phyloP scores from a whole-genome alignment of 2,888 invertebrate genomes.

The Trachelus stipa region DNA sequence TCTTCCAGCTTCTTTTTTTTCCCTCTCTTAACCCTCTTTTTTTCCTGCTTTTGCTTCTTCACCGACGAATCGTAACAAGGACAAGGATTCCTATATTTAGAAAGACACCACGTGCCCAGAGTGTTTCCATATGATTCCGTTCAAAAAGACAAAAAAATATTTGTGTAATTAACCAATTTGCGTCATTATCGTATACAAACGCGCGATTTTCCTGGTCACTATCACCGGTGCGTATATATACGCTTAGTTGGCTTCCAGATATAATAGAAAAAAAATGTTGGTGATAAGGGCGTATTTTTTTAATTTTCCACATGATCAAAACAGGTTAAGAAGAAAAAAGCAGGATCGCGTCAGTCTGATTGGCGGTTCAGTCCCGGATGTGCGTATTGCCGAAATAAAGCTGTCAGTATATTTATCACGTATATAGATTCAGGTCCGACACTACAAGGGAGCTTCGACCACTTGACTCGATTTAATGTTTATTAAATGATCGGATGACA shows the following conservation, averaged over 20 bases:
- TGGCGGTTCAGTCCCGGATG: background rate
- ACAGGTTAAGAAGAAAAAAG: background rate
- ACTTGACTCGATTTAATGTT: constrained; percentile 42
- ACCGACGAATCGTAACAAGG: background rate
- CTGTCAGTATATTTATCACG: background rate
- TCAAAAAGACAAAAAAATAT: background rate
- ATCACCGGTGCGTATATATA: no score
- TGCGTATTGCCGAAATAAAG: background rate
- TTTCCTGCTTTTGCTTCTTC: background rate
- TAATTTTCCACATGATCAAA: no score
- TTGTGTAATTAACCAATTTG: background rate
- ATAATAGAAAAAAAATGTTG: no score
- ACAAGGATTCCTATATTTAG: background rate
- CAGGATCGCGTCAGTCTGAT: background rate
- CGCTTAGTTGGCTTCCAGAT: no score
- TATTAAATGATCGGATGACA: constrained; percentile 27
- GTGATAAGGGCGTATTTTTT: no score
- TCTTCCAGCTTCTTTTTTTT: background rate
- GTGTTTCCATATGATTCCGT: background rate
- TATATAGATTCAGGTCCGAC: background rate
- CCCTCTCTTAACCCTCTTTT: background rate
- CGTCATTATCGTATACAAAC: no score
- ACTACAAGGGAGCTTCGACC: constrained; percentile 25
- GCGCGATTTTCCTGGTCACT: no score
- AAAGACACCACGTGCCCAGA: background rate